Evolutionary conservation across 2,888 invertebrate species (phyloP).

Genomic region (Apamea sordens): DNA sequence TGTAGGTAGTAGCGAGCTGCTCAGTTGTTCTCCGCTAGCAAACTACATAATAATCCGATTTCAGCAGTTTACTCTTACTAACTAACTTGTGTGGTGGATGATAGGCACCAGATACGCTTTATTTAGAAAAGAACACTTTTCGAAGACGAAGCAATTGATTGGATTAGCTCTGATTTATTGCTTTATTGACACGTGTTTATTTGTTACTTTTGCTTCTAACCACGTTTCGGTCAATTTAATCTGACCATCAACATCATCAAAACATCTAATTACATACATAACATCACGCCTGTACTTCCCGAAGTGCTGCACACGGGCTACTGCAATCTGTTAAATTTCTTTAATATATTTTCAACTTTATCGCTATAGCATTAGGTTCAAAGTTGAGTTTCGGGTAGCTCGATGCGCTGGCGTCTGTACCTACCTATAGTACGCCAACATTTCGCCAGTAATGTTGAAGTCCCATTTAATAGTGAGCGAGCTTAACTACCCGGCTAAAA

Average conservation of each 20-base stretch:
- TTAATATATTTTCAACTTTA: too few relatives aligned
- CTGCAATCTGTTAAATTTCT: too few relatives aligned
- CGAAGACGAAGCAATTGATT: conserved; percentile 7
- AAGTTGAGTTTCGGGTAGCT: too few relatives aligned
- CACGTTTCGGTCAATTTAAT: not conserved
- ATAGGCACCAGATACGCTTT: conserved; percentile 28
- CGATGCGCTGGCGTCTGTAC: too few relatives aligned
- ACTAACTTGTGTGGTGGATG: conserved; percentile 23
- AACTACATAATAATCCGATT: conserved; percentile 61
- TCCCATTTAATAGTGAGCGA: not conserved
- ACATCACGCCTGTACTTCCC: too few relatives aligned
- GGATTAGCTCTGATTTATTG: conserved; percentile 10
- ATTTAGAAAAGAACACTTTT: conserved; percentile 4
- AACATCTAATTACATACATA: not conserved
- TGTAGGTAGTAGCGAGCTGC: conserved; percentile 32
- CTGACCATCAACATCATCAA: too few relatives aligned
- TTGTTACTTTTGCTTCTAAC: not conserved
- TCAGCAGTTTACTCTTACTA: conserved; percentile 40
- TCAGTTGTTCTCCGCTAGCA: conserved; percentile 37
- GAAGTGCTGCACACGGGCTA: too few relatives aligned
- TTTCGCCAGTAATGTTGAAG: not conserved
- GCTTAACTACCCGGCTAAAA: not conserved
- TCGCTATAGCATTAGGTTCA: too few relatives aligned
- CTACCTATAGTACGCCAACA: too few relatives aligned
- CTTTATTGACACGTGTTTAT: conserved; percentile 17